A percentile compares a stretch with the other conserved stretches of the same genome.
phyloP scores from a whole-genome alignment of 2,113 vertebrate species.

The Podilymbus podiceps region DNA sequence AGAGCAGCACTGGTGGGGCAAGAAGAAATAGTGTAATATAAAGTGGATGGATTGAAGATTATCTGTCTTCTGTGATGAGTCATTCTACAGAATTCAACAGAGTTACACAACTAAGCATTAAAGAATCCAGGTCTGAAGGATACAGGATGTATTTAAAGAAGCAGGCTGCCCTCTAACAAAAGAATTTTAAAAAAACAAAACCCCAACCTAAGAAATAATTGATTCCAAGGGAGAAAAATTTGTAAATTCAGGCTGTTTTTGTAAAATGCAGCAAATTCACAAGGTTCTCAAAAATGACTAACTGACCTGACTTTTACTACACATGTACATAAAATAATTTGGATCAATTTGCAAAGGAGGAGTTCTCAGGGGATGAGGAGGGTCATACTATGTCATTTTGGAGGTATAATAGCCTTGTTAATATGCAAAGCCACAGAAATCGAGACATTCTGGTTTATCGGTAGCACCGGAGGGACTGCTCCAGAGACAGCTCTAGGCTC shows the following conservation, averaged over 20 bases:
- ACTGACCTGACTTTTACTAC: not conserved
- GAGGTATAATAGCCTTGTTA: not conserved
- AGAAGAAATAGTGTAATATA: not conserved
- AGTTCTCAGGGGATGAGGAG: not conserved
- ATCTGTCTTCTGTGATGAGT: not conserved
- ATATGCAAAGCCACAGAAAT: not conserved
- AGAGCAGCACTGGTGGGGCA: not conserved
- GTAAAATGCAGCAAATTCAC: not conserved
- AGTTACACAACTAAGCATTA: not conserved
- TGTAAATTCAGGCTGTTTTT: not conserved
- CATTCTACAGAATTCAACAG: not conserved
- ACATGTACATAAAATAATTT: not conserved
- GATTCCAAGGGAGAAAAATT: not conserved
- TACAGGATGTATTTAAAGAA: not conserved
- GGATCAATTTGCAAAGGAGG: not conserved
- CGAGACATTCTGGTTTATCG: not conserved
- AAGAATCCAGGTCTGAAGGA: not conserved
- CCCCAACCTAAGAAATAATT: not conserved
- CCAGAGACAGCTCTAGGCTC: not conserved
- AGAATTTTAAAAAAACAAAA: not conserved
- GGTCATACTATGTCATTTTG: not conserved
- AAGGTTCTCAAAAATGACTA: not conserved
- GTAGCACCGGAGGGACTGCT: not conserved
- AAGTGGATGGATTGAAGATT: not conserved
- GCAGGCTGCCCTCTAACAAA: not conserved